These are phyloP conservation scores for Melinaea menophilus DNA, from an alignment of 2,888 invertebrate species.

Conservation along the genomic window DNA sequence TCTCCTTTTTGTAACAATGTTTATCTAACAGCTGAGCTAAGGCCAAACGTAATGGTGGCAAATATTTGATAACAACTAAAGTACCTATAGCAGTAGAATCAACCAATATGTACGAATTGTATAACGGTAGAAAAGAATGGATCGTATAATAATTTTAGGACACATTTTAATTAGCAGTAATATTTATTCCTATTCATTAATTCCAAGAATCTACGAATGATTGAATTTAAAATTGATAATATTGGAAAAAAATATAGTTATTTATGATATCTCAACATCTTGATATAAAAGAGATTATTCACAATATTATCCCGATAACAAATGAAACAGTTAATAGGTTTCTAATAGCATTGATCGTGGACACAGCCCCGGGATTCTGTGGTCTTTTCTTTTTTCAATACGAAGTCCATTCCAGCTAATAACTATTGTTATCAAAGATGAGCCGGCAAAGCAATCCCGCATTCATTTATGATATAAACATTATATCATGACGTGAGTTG, in stretches of 20 bases:
- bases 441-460: conserved; percentile 49
- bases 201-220: not conserved
- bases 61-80: conserved; percentile 29
- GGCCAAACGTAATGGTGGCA: conserved; percentile 30
- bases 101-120: not conserved
- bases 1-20: conserved; percentile 35
- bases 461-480: conserved; percentile 65
- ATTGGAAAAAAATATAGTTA: too few species aligned
- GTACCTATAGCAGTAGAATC: conserved; percentile 3
- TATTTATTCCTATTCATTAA: too few species aligned
- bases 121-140: not conserved
- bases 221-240: not conserved
- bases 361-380: conserved; percentile 38
- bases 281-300: conserved; percentile 1
- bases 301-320: conserved; percentile 28
- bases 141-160: too few species aligned
- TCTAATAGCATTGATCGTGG: conserved; percentile 52
- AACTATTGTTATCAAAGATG: conserved; percentile 59
- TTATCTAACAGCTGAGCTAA: conserved; percentile 32
- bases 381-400: conserved; percentile 47
- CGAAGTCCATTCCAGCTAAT: conserved; percentile 46
- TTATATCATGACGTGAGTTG: conserved; percentile 57
- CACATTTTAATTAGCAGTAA: too few species aligned
- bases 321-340: conserved; percentile 50
- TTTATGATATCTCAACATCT: conserved; percentile 4